phyloP scores from a whole-genome alignment of 2,113 vertebrate species.

The Prunella fulvescens region DNA sequence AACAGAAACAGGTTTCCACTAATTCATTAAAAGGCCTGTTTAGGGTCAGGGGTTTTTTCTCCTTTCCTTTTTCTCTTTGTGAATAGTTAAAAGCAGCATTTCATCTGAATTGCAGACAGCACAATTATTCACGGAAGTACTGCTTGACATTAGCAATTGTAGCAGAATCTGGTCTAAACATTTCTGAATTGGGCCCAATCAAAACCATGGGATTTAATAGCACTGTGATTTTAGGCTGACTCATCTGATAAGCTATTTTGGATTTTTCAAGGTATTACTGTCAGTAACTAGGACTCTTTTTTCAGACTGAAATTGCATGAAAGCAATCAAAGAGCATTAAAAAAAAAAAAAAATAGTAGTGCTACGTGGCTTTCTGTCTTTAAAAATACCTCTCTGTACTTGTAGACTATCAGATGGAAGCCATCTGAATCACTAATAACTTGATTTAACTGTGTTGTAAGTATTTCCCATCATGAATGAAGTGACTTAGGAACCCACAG shows the following conservation, averaged over 20 bases:
- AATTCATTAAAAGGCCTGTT: not conserved
- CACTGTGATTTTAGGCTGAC: slow-evolving; percentile 42
- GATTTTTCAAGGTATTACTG: slow-evolving; percentile 55
- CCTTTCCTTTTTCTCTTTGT: not conserved
- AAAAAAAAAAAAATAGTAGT: not conserved
- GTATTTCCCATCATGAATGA: not conserved
- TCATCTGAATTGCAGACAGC: slow-evolving; percentile 2
- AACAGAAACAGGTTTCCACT: not conserved
- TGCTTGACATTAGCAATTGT: slow-evolving; percentile 55
- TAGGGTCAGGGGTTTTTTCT: not conserved
- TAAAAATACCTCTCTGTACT: not conserved
- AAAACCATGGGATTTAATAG: slow-evolving; percentile 42
- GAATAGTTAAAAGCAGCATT: slow-evolving; percentile 14
- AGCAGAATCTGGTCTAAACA: slow-evolving; percentile 52
- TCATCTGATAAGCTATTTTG: slow-evolving; percentile 51
- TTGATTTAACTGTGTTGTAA: not conserved
- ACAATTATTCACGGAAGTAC: not conserved
- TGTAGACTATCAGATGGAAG: not conserved
- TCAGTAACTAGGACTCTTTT: not conserved
- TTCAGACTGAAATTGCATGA: not conserved
- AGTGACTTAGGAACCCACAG: not conserved
- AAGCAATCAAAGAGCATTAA: not conserved
- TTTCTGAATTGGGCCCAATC: slow-evolving; percentile 44
- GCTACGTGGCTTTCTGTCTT: not conserved
- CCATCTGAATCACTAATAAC: not conserved